These are phyloP conservation scores for Pantherophis alleghaniensis DNA, from an alignment of 2,797 vertebrate genomes.

Conservation along the genomic window DNA sequence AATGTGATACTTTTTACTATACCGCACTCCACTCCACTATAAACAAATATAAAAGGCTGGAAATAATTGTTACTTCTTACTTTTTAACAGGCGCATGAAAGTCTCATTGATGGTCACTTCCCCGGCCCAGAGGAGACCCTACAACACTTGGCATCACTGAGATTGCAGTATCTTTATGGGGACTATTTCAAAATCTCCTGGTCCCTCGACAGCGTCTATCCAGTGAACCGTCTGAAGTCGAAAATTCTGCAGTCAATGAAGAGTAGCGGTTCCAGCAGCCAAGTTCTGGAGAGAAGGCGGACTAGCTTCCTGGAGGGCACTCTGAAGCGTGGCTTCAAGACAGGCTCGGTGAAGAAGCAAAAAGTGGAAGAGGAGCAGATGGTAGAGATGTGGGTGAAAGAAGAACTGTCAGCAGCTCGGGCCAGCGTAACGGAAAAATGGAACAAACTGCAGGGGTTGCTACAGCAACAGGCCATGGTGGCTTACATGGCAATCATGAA, in stretches of 20 bases:
- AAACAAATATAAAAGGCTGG: neutral
- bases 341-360: slow-evolving; percentile 89
- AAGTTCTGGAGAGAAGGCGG: slow-evolving; percentile 85
- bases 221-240: slow-evolving; percentile 82
- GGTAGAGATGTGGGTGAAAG: slow-evolving; percentile 95
- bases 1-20: neutral
- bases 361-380: slow-evolving; percentile 92
- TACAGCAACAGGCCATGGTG: slow-evolving; percentile 91
- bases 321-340: slow-evolving; percentile 84
- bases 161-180: slow-evolving; percentile 86
- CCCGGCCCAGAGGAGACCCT: slow-evolving; percentile 88
- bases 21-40: too few species aligned
- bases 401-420: slow-evolving; percentile 88
- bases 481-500: slow-evolving; percentile 90
- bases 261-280: slow-evolving; percentile 71
- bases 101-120: slow-evolving; percentile 87
- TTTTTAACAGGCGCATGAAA: slow-evolving; percentile 84
- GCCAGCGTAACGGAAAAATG: slow-evolving; percentile 87
- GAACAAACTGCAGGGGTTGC: slow-evolving; percentile 81
- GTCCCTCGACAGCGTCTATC: slow-evolving; percentile 85
- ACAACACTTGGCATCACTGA: slow-evolving; percentile 85
- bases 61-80: slow-evolving; percentile 1
- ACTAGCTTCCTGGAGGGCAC: slow-evolving; percentile 92
- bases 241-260: slow-evolving; percentile 89
- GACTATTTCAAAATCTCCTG: slow-evolving; percentile 79